phyloP scores from a whole-genome alignment of 1,140 invertebrate genomes.

The Drosophila cardini region DNA sequence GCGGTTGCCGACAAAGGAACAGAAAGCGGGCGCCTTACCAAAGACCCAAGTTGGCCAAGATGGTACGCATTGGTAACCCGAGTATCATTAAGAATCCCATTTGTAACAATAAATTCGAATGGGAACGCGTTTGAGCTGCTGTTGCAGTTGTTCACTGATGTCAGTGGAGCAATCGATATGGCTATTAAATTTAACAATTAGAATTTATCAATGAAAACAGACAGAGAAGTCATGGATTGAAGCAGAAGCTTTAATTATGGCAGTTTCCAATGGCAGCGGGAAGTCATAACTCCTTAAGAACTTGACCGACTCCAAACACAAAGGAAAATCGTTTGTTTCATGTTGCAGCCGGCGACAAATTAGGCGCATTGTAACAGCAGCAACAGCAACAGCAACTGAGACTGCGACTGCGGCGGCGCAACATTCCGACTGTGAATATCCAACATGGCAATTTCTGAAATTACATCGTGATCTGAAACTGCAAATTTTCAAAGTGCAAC shows the following conservation, averaged over 20 bases:
- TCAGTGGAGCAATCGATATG: constrained; percentile 72
- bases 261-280: constrained; percentile 50
- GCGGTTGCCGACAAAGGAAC: constrained; percentile 69
- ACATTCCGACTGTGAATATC: constrained; percentile 47
- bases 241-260: constrained; percentile 67
- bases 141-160: constrained; percentile 28
- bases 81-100: constrained; percentile 79
- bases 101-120: constrained; percentile 83
- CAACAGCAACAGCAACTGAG: constrained; percentile 28
- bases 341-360: constrained; percentile 65
- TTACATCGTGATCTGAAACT: constrained; percentile 84
- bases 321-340: constrained; percentile 38
- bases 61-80: constrained; percentile 47
- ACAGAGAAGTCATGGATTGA: constrained; percentile 1
- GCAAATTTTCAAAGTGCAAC: constrained; percentile 81
- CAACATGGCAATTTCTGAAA: constrained; percentile 84
- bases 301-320: constrained; percentile 5
- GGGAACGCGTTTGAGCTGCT: constrained; percentile 42
- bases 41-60: constrained; percentile 23
- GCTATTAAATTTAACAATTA: constrained; percentile 84
- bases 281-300: constrained; percentile 66
- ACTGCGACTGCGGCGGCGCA: constrained; percentile 32
- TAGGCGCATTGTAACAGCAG: constrained; percentile 55
- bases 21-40: constrained; percentile 66
- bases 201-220: constrained; percentile 78